Percentiles rank a stretch among this genome's conserved stretches.
phyloP scores from a whole-genome alignment of 2,113 vertebrate species.

The Sminthopsis crassicaudata region DNA sequence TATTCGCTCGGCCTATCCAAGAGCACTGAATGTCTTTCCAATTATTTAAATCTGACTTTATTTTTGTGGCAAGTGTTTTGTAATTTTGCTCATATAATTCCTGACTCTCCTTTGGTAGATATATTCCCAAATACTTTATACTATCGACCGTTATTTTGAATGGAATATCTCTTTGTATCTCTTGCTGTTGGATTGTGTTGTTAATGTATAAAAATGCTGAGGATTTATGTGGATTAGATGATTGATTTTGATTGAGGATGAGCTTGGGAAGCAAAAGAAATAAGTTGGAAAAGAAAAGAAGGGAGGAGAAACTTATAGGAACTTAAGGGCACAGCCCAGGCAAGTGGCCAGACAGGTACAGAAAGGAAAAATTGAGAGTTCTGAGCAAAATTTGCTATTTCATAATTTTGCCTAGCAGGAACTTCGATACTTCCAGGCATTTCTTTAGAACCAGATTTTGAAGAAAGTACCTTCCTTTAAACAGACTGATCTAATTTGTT shows the following conservation, averaged over 20 bases:
- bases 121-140: too few relatives aligned
- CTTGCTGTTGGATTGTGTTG: too few relatives aligned
- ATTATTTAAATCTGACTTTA: too few relatives aligned
- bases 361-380: background rate
- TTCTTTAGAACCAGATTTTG: background rate
- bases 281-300: background rate
- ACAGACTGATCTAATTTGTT: conserved; percentile 45
- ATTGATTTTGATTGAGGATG: background rate
- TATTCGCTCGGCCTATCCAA: too few relatives aligned
- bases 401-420: background rate
- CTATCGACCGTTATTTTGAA: too few relatives aligned
- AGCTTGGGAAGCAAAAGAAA: background rate
- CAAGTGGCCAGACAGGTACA: background rate
- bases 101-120: too few relatives aligned
- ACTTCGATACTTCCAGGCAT: background rate
- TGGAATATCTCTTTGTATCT: too few relatives aligned
- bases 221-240: too few relatives aligned
- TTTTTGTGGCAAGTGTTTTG: too few relatives aligned
- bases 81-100: too few relatives aligned
- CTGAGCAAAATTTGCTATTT: background rate
- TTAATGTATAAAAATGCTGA: too few relatives aligned
- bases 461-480: conserved; percentile 5
- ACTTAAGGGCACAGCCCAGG: background rate
- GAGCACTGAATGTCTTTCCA: too few relatives aligned
- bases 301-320: background rate